Percentiles rank a stretch among this genome's conserved stretches.
phyloP scores from a whole-genome alignment of 2,888 invertebrate species.

The Scaptomyza polygonia region DNA sequence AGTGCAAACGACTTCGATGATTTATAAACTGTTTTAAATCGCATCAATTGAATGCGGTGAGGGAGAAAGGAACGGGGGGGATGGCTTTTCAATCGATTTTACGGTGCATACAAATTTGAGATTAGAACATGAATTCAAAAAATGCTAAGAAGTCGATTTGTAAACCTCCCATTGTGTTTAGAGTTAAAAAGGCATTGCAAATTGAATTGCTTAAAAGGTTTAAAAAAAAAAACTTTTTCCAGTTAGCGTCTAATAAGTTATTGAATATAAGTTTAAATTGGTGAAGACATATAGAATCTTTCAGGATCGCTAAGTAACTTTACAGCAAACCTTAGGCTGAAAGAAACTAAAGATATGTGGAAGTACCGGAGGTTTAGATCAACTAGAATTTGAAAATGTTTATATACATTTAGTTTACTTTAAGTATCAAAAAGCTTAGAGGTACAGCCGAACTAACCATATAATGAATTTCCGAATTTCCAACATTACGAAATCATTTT shows the following conservation, averaged over 20 bases:
- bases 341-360: too few relatives aligned
- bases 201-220: neutral
- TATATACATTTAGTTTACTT: too few relatives aligned
- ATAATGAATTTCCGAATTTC: too few relatives aligned
- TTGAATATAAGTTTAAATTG: neutral
- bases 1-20: conserved; percentile 54
- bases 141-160: conserved; percentile 1
- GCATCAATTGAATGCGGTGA: conserved; percentile 31
- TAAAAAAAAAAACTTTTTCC: neutral
- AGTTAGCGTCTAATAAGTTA: neutral
- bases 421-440: too few relatives aligned
- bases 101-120: conserved; percentile 57
- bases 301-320: neutral
- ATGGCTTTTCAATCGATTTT: conserved; percentile 59
- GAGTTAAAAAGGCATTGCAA: neutral
- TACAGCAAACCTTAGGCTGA: neutral
- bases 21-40: conserved; percentile 71
- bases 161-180: conserved; percentile 15
- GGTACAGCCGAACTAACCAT: too few relatives aligned
- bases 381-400: too few relatives aligned
- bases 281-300: neutral
- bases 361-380: too few relatives aligned
- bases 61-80: conserved; percentile 27
- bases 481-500: too few relatives aligned
- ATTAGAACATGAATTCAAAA: conserved; percentile 24